Evolutionary conservation across 2,797 vertebrate species (phyloP), one percentile per base, ranked within the genome.

Genomic region (Channallabes apus): DNA sequence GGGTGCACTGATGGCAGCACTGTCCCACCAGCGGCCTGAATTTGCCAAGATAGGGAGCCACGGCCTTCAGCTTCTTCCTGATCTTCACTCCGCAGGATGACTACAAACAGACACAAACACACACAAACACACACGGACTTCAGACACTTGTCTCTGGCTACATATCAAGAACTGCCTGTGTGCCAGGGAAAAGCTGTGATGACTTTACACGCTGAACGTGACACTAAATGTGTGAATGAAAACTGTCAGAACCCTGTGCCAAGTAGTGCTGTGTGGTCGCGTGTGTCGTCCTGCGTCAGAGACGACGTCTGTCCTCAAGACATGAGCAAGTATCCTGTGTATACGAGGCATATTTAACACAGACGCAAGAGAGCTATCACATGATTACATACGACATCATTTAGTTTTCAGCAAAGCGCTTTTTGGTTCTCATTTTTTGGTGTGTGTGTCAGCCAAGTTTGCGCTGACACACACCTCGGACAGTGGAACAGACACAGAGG

Each of bases 1-100:
- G 97, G 54, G 95, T 96, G 88, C 98, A 99, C 86, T 93, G 95
- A 89, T 97, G 96, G 91, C 98, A 99, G 90, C 97, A 97, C 56
- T 94, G 95, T 76, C 96, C 94, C 17, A 95, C 91, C 38, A 87
- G 71, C 0, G 97, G 96, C 12, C 96, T 94, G 82, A 92, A 94
- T 29, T 91, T 95, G 71, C 96, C 96, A 90, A 97, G 91, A 85
- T 95, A 96, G 0, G 95, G 95, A 88, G 90, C 87, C 46, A 93
- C 89, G 0, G 82, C n/a, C 62, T 94, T 96, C 90, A 97, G 84
- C 68, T 94, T 96, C 89, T 88, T 94, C 90, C 89, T 93, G 71
- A 94, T 93, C 90, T 91, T 94, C 59, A 91, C 75, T 80, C 90
- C 90, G 93, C 93, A 94, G 35, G 93, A 94, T 72, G 93, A 75